These are phyloP conservation scores for Alligator sinensis DNA, from an alignment of 2,113 vertebrate genomes.

Conservation along the genomic window DNA sequence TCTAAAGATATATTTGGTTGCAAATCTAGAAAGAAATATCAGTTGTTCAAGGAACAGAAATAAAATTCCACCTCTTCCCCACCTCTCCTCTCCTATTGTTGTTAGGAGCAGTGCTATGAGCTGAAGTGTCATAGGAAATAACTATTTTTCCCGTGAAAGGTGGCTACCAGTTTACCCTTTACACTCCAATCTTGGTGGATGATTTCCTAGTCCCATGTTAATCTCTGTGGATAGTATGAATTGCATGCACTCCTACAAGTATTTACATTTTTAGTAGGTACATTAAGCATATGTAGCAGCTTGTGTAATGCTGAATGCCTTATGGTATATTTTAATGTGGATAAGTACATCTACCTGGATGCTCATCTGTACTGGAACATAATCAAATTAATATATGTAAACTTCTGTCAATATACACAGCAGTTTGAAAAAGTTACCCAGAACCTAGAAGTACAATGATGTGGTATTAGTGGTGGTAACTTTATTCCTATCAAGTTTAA, in stretches of 20 bases:
- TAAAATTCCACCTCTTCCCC: neutral
- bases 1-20: neutral
- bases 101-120: neutral
- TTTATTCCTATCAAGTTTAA: neutral
- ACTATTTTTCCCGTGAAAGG: rapidly evolving
- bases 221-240: neutral
- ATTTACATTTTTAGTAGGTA: neutral
- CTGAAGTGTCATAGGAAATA: neutral
- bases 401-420: neutral
- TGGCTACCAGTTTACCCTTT: neutral
- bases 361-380: neutral
- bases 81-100: neutral
- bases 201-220: neutral
- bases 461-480: neutral
- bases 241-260: neutral
- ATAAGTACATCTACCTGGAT: neutral
- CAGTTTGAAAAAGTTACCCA: neutral
- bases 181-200: neutral
- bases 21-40: neutral
- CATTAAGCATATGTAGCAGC: neutral
- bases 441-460: neutral
- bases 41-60: rapidly evolving
- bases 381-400: neutral
- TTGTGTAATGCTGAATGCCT: neutral
- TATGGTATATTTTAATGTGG: rapidly evolving